Conservation (phyloP, 1,140 invertebrate genomes). For the Atta cephalotes region DNA sequence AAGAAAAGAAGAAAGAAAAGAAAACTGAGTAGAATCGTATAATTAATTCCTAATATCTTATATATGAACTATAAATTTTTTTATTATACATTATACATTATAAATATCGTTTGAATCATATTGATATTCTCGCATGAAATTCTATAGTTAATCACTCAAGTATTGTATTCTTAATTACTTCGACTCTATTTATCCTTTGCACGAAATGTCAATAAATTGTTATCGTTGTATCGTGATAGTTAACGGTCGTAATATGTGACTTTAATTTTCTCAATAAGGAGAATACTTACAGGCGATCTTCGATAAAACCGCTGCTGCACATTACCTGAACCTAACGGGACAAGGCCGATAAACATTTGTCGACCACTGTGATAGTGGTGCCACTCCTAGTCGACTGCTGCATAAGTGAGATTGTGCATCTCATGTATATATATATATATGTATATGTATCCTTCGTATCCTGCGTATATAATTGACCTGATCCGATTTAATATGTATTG, state of each 20-base stretch:
- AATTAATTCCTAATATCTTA: background rate
- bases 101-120: background rate
- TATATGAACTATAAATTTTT: background rate
- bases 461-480: constrained; percentile 52
- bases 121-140: background rate
- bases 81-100: background rate
- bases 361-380: constrained; percentile 17
- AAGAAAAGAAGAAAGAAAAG: background rate
- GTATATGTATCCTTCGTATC: background rate
- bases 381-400: constrained; percentile 65
- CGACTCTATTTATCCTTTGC: background rate
- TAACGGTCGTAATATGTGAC: constrained; percentile 31
- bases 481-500: constrained; percentile 51
- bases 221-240: constrained; percentile 13
- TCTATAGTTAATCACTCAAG: background rate
- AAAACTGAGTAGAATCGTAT: background rate
- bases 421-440: background rate
- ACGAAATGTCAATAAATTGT: background rate
- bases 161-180: background rate
- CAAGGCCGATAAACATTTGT: constrained; percentile 70
- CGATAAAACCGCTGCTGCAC: constrained; percentile 57
- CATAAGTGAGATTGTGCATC: background rate
- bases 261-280: constrained; percentile 33
- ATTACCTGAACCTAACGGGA: constrained; percentile 68
- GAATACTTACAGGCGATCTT: constrained; percentile 36